Base-by-base conservation (phyloP, 2,797 vertebrate species). In the Protonibea diacanthus region DNA sequence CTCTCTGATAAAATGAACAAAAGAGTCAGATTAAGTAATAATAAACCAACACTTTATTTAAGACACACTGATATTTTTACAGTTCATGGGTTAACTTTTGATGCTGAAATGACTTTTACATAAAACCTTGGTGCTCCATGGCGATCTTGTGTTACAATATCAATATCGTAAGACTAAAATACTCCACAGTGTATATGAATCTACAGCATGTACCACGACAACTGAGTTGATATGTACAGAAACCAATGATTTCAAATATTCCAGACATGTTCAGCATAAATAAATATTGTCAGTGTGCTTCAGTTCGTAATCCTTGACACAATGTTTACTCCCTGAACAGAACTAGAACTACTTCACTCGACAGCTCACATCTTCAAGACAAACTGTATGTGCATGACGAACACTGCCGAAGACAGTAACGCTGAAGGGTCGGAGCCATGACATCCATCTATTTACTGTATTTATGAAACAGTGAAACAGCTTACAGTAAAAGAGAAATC, bases 1-100 rank as follows among this genome's bases (percentile, higher is more conserved):
- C 4, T 20, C 60, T 80, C 42, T 15, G 5, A 17, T 44, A 21
- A 44, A 27, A 55, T 17, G 10, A 49, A 60, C 14, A n/a, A 61
- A 71, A 18, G 57, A 49, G 17, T 51, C 58, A 66, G 49, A 79
- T 79, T 21, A 78, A 27, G 51, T 51, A 57, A 72, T 74, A 70
- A 76, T 27, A 80, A 91, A 87, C 66, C 60, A 87, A 76, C 82
- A 89, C 75, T 93, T 94, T 94, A 94, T 93, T 93, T 67, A 79
- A 88, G 84, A 86, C 63, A 84, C 77, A 81, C n/a, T 60, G 61
- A 88, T 80, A 74, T 70, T 66, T 66, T 74, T 80, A 91, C 80
- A 89, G 61, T 67, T 78, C n/a, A 76, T 80, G 71, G 60, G 71
- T 58, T 82, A 48, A 51, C 44, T 71, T 74, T 29, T 55, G 66